These are phyloP conservation scores for Deroptyus accipitrinus DNA, from an alignment of 2,113 vertebrate species.

Conservation along the genomic window DNA sequence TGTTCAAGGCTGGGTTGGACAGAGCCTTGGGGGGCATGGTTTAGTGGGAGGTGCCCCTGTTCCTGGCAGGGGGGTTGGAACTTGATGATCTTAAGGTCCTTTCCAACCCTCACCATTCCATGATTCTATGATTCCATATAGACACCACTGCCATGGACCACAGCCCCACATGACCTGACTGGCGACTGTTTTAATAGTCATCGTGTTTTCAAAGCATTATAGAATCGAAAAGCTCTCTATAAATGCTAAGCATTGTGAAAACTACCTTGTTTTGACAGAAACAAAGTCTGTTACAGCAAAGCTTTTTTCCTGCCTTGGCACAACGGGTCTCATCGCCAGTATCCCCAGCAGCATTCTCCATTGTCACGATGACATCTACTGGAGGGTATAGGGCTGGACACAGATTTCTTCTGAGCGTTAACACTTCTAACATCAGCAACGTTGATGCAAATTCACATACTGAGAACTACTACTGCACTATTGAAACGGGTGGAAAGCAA, in stretches of 20 bases:
- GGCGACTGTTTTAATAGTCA: background rate
- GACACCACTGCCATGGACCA: background rate
- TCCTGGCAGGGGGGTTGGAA: no score
- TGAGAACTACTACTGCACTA: background rate
- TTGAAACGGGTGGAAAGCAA: background rate
- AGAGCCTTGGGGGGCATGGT: no score
- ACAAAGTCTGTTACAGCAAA: background rate
- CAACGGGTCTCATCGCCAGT: background rate
- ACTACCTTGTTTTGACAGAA: background rate
- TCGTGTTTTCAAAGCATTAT: background rate
- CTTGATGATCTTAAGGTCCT: no score
- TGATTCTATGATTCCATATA: no score
- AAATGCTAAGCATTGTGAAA: background rate
- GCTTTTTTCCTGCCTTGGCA: background rate
- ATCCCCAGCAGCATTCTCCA: background rate
- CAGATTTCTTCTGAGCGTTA: background rate
- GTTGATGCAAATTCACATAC: background rate
- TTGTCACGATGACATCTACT: conserved; percentile 68
- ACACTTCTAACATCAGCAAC: background rate
- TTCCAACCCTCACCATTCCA: no score
- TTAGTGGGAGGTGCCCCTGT: no score
- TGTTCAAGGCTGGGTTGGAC: no score
- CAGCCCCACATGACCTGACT: background rate
- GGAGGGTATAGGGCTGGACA: conserved; percentile 38
- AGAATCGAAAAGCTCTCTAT: background rate